Conservation (phyloP, 1,140 invertebrate species). For the Nymphalis io region DNA sequence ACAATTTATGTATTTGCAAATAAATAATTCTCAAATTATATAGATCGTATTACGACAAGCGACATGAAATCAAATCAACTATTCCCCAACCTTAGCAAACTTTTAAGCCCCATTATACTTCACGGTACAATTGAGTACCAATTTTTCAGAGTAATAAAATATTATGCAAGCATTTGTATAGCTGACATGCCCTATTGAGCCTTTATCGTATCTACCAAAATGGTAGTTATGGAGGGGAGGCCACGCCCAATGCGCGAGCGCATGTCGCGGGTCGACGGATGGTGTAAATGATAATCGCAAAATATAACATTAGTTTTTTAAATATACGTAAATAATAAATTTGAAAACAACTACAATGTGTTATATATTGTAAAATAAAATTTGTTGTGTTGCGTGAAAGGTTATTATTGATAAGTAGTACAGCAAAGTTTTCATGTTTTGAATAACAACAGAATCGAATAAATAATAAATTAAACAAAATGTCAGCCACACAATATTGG, state of each 20-base stretch:
- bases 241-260: slow-evolving; percentile 55
- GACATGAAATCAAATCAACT: neutral
- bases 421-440: too few species aligned
- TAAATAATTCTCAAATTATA: neutral
- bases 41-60: neutral
- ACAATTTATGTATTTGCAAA: too few species aligned
- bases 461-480: too few species aligned
- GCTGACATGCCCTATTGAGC: slow-evolving; percentile 56
- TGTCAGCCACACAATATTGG: too few species aligned
- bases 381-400: too few species aligned
- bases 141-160: slow-evolving; percentile 44
- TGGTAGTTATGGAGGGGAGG: slow-evolving; percentile 49
- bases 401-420: too few species aligned
- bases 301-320: neutral
- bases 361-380: too few species aligned
- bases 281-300: slow-evolving; percentile 13
- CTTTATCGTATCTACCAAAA: slow-evolving; percentile 56
- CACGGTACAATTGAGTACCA: slow-evolving; percentile 38
- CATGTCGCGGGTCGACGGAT: slow-evolving; percentile 36
- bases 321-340: too few species aligned
- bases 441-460: too few species aligned
- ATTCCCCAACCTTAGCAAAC: slow-evolving; percentile 2
- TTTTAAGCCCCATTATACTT: slow-evolving; percentile 21
- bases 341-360: too few species aligned
- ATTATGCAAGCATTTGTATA: slow-evolving; percentile 49